Evolutionary conservation across 2,888 invertebrate species (phyloP), one percentile per base, ranked within the genome.

Genomic region (Eumerus sabulonum): DNA sequence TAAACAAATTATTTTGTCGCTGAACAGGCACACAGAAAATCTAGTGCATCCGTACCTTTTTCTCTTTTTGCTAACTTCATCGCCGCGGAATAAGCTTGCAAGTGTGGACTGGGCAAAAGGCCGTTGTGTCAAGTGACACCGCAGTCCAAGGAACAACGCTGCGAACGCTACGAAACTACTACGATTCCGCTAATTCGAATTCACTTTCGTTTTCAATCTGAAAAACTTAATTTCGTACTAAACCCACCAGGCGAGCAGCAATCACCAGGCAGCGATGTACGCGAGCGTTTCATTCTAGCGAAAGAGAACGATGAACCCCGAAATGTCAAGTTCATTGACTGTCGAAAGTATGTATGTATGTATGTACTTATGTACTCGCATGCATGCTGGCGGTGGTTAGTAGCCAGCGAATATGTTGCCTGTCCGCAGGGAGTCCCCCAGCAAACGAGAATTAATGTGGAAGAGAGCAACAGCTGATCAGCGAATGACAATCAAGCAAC

Each of bases 191-290:
- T 27, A 27, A 60, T 72, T 72, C 71, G 66, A 64, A 66, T 38
- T 57, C 68, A 79, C 74, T 79, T 54, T 79, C 79, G 70, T 17
- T 81, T 81, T 81, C 64, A 74, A 45, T 60, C 54, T 66, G 70
- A 70, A 76, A 81, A 81, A 81, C 74, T 79, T 81, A 74, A 81
- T 81, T 81, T 81, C 74, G 79, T 81, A 81, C 79, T 81, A 74
- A 81, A 74, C 54, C 7, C 16, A 66, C 68, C 79, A 64, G 79
- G 76, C 70, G n/a, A 12, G 5, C 74, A 81, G 64, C 60, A 62
- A 53, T 4, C 16, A 7, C 13, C 12, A 36, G 40, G 44, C 14
- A 17, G 4, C 14, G 12, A 9, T 13, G 48, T n/a, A 1, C 1
- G 44, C 11, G 2, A 27, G 27, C 7, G 27, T 27, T 2, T 27